phyloP scores from a whole-genome alignment of 2,113 vertebrate genomes.

The Symphodus melops region DNA sequence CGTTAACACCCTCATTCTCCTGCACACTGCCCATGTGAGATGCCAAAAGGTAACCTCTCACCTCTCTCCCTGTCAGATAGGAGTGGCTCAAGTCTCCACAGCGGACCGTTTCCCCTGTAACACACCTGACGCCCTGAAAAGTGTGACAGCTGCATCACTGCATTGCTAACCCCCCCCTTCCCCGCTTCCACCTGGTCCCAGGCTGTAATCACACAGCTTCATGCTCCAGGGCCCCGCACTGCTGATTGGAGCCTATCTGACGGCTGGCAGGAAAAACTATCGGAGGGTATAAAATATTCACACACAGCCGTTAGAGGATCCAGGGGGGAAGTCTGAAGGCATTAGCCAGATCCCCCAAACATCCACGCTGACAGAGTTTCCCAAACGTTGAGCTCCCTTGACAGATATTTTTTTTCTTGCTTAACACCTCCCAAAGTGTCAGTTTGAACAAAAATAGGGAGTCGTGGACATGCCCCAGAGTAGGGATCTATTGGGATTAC shows the following conservation, averaged over 20 bases:
- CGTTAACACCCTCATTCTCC: slow-evolving; percentile 56
- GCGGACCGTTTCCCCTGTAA: slow-evolving; percentile 36
- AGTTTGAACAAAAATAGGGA: slow-evolving; percentile 65
- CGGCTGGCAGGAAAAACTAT: slow-evolving; percentile 80
- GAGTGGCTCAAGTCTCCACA: slow-evolving; percentile 8
- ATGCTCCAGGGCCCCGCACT: slow-evolving; percentile 73
- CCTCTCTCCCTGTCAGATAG: slow-evolving; percentile 40
- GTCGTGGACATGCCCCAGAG: slow-evolving; percentile 59
- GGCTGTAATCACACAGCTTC: slow-evolving; percentile 78
- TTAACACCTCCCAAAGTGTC: slow-evolving; percentile 72
- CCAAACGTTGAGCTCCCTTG: slow-evolving; percentile 76
- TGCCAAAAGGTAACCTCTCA: slow-evolving; percentile 60
- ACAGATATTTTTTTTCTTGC: slow-evolving; percentile 63
- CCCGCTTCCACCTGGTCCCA: slow-evolving; percentile 57
- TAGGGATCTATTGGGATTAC: slow-evolving; percentile 70
- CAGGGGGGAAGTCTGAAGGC: slow-evolving; percentile 76
- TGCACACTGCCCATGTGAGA: slow-evolving; percentile 45
- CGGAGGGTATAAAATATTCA: slow-evolving; percentile 81
- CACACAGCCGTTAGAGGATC: slow-evolving; percentile 78
- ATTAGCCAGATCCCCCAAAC: slow-evolving; percentile 76
- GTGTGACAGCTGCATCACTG: slow-evolving; percentile 71
- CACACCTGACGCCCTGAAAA: slow-evolving; percentile 74
- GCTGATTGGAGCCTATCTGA: slow-evolving; percentile 82
- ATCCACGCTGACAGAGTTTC: slow-evolving; percentile 76
- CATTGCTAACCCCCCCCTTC: slow-evolving; percentile 16